A percentile compares a stretch with the other conserved stretches of the same genome.
These are phyloP conservation scores for Drosophila nigricruria DNA, from an alignment of 2,888 invertebrate species.

Conservation along the genomic window DNA sequence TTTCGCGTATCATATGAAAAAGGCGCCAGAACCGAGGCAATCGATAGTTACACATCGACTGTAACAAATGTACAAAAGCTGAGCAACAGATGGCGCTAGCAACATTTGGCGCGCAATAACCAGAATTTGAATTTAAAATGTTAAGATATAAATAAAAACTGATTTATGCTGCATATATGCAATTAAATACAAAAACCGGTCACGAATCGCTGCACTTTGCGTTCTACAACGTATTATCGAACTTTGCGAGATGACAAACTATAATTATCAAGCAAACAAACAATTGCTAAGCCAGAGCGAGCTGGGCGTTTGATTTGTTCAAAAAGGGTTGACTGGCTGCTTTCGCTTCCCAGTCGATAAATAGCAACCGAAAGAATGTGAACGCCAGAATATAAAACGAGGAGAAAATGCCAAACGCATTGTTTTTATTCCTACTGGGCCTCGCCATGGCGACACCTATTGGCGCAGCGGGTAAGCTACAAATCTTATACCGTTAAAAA, in stretches of 20 bases:
- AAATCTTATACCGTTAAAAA: not conserved
- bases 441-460: not conserved
- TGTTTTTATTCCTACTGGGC: slow-evolving; percentile 15
- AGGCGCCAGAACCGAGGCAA: not conserved
- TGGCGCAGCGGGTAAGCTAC: slow-evolving; percentile 18
- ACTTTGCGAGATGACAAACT: slow-evolving; percentile 17
- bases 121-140: not conserved
- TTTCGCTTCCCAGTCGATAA: too few relatives aligned
- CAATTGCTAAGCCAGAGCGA: slow-evolving; percentile 12
- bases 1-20: not conserved
- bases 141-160: slow-evolving; percentile 8
- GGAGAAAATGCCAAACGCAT: slow-evolving; percentile 18
- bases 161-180: not conserved
- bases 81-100: slow-evolving; percentile 31
- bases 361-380: slow-evolving; percentile 14
- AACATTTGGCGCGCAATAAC: slow-evolving; percentile 22
- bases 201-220: slow-evolving; percentile 30
- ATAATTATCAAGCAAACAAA: slow-evolving; percentile 10
- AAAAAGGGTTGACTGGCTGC: slow-evolving; percentile 17
- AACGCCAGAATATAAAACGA: too few relatives aligned
- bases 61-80: not conserved
- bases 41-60: not conserved
- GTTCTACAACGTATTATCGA: slow-evolving; percentile 21
- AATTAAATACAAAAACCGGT: slow-evolving; percentile 34
- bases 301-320: not conserved